Base-by-base conservation (phyloP, 2,797 vertebrate species). In the Staurois parvus region DNA sequence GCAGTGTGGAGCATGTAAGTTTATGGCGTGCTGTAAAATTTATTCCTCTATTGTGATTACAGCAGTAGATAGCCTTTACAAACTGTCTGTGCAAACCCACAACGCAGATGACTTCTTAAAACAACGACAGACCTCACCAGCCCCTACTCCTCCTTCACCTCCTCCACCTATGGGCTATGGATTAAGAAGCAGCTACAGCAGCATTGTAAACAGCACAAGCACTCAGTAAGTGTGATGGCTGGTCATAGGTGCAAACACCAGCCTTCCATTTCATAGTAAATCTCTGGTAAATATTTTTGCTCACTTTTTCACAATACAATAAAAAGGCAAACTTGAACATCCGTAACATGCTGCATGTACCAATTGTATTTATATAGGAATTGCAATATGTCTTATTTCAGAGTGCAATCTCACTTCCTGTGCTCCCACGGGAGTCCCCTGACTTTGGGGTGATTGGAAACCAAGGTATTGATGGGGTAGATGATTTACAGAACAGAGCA, bases 51-150 rank as follows among this genome's bases (percentile, higher is more conserved):
- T 21, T 93, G 10, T 88, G 88, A 88, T 74, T 85, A 2, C 88
- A 98, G 97, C 95, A 90, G 95, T 94, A 17, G 97, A 98, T 85
- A 99, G 97, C 89, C 97, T 99, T 67, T 97, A 99, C 88, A 98
- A 99, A 93, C 95, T 99, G 81, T 98, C 97, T 89, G 92, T 99
- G 76, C 98, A 99, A 95, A 99, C 98, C 11, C 93, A 98, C 91
- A 97, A 96, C 0, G 97, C 97, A 89, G 98, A 99, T 84, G 93
- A 95, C 69, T 99, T 99, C 91, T 93, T 99, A 91, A 99, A 99
- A 91, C 95, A 98, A 93, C 94, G 95, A 81, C 94, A 96, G 11
- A 92, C 92, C 91, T 95, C 96, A 0, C 94, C 94, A 0, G 92
- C 93, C 4, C 92, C 96, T 0, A 92, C 96, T 89, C 94, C 95